Conservation (phyloP, 2,888 invertebrate species). For the Lamellibrachia satsuma region DNA sequence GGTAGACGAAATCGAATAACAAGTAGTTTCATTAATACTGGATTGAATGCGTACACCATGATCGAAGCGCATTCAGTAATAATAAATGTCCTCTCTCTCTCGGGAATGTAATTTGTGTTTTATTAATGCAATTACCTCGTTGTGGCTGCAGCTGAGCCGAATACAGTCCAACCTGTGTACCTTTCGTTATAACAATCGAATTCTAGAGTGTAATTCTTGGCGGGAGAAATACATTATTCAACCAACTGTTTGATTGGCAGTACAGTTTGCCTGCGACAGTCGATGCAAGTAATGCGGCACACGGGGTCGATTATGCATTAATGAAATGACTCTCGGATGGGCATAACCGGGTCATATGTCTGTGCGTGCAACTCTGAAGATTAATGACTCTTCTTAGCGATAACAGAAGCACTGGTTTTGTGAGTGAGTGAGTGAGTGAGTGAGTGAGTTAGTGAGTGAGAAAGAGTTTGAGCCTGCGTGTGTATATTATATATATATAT, state of each 20-base stretch:
- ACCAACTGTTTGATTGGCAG: too few relatives aligned
- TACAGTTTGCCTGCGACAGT: too few relatives aligned
- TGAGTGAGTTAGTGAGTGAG: background rate
- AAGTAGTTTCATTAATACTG: background rate
- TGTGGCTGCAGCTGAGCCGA: background rate
- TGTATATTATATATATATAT: too few relatives aligned
- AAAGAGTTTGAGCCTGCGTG: background rate
- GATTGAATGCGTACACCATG: background rate
- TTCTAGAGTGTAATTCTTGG: background rate
- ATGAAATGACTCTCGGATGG: too few relatives aligned
- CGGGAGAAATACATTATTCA: too few relatives aligned
- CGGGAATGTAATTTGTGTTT: conserved; percentile 3
- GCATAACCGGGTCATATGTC: too few relatives aligned
- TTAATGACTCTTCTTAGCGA: background rate
- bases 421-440: conserved; percentile 24
- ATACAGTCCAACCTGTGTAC: background rate
- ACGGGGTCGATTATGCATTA: too few relatives aligned
- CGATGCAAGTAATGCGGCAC: too few relatives aligned
- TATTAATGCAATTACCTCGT: background rate
- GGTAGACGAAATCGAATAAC: background rate
- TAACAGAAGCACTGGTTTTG: background rate
- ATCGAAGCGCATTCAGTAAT: background rate
- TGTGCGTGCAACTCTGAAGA: too few relatives aligned
- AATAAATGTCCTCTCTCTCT: background rate
- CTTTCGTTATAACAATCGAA: background rate